These are phyloP conservation scores for Acromyrmex echinatior DNA, from an alignment of 1,140 invertebrate species.

Conservation along the genomic window DNA sequence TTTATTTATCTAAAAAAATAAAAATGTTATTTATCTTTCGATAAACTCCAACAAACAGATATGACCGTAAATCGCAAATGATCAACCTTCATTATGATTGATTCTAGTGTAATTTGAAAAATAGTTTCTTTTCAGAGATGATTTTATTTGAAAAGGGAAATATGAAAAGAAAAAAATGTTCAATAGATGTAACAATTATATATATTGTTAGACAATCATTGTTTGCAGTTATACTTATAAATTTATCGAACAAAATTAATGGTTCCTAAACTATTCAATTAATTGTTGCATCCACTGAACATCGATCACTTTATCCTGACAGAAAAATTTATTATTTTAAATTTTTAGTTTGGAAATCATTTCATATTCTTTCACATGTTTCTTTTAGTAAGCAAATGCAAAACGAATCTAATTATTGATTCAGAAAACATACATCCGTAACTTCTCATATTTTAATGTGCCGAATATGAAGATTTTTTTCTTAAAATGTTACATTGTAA, in stretches of 20 bases:
- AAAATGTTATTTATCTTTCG: too few relatives aligned
- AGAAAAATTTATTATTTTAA: conserved; percentile 78
- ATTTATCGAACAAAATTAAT: neutral
- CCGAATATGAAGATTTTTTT: conserved; percentile 29
- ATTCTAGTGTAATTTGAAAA: too few relatives aligned
- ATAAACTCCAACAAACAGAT: too few relatives aligned
- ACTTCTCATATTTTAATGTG: neutral
- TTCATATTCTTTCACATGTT: conserved; percentile 50
- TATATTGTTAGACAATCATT: neutral
- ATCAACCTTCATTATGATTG: too few relatives aligned
- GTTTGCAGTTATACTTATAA: neutral
- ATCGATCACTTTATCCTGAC: conserved; percentile 42
- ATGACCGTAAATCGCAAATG: too few relatives aligned
- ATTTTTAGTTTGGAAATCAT: conserved; percentile 70
- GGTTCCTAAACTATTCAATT: neutral
- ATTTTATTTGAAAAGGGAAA: too few relatives aligned
- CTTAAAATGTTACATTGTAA: conserved; percentile 14
- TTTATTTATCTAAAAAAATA: too few relatives aligned
- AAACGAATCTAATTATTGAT: neutral
- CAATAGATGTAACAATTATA: neutral
- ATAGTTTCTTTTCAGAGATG: too few relatives aligned
- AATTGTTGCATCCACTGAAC: conserved; percentile 2
- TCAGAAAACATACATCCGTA: neutral
- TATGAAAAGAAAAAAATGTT: neutral
- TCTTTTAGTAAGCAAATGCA: conserved; percentile 31